These are phyloP conservation scores for Nymphicus hollandicus DNA, from an alignment of 2,113 vertebrate species.

Conservation along the genomic window DNA sequence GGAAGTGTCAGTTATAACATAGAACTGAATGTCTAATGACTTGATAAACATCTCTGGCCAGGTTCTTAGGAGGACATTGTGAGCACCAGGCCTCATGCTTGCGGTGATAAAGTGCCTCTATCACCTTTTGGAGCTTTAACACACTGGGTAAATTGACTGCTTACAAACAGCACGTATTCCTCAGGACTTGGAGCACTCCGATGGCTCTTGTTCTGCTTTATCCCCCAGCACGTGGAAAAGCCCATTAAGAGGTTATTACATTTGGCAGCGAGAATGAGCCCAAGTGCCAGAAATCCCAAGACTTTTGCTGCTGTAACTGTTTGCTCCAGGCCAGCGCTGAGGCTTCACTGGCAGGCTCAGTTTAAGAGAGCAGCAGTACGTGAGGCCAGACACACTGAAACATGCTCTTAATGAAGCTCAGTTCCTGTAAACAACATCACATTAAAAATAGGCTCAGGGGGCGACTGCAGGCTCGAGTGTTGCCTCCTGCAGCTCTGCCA, in stretches of 20 bases:
- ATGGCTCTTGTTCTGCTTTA: not conserved
- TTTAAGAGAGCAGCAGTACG: not conserved
- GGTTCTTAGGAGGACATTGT: not conserved
- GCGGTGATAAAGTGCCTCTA: not conserved
- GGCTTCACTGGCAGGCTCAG: not conserved
- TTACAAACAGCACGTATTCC: slow-evolving; percentile 1
- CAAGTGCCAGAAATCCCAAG: not conserved
- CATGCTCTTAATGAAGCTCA: not conserved
- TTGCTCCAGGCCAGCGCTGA: not conserved
- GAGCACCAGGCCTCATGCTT: not conserved
- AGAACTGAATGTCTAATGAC: not conserved
- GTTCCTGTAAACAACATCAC: slow-evolving; percentile 55
- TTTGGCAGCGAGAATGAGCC: not conserved
- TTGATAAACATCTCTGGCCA: not conserved
- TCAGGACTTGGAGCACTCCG: not conserved
- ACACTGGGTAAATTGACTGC: not conserved
- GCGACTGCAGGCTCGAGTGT: not conserved
- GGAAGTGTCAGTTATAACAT: not conserved
- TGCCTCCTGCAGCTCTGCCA: not conserved
- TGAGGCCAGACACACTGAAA: slow-evolving; percentile 49
- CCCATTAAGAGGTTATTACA: slow-evolving; percentile 22
- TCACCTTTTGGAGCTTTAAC: not conserved
- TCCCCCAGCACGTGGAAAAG: slow-evolving; percentile 27
- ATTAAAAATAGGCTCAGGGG: slow-evolving; percentile 8
- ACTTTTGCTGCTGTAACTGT: not conserved